phyloP scores from a whole-genome alignment of 2,113 vertebrate species.

The Varanus komodoensis region DNA sequence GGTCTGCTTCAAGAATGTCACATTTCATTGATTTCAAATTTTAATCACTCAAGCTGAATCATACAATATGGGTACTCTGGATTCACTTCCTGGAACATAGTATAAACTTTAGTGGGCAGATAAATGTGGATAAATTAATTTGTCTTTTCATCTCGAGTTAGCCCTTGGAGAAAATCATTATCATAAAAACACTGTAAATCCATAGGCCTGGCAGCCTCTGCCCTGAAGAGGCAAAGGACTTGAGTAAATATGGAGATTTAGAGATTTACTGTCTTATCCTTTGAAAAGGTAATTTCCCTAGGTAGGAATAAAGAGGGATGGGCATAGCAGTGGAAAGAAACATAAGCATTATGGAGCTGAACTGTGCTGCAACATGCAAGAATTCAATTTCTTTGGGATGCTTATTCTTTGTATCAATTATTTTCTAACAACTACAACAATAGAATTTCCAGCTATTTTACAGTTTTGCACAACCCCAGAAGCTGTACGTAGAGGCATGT shows the following conservation, averaged over 20 bases:
- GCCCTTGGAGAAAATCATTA: constrained; percentile 73
- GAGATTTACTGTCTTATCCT: constrained; percentile 75
- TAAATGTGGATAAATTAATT: constrained; percentile 74
- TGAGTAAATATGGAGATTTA: constrained; percentile 80
- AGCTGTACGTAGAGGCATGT: neutral
- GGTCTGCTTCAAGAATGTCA: constrained; percentile 48
- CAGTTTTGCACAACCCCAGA: neutral
- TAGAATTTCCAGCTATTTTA: neutral
- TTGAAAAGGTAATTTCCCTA: constrained; percentile 77
- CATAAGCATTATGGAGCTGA: constrained; percentile 69
- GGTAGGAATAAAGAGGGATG: constrained; percentile 63
- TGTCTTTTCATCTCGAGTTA: constrained; percentile 71
- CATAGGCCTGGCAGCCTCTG: constrained; percentile 76
- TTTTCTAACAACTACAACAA: neutral
- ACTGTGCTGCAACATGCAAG: constrained; percentile 55
- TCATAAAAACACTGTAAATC: constrained; percentile 73
- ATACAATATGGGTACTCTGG: constrained; percentile 56
- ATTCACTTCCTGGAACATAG: constrained; percentile 60
- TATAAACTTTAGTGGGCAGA: constrained; percentile 65
- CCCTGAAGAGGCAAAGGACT: constrained; percentile 71
- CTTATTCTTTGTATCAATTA: constrained; percentile 16
- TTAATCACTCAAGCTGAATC: constrained; percentile 63
- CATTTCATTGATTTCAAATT: constrained; percentile 64
- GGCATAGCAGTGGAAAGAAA: constrained; percentile 58
- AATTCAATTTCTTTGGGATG: constrained; percentile 45